A percentile compares a stretch with the other conserved stretches of the same genome.
Conservation (phyloP, 2,113 vertebrate species). For the Coptodon rendalli region DNA sequence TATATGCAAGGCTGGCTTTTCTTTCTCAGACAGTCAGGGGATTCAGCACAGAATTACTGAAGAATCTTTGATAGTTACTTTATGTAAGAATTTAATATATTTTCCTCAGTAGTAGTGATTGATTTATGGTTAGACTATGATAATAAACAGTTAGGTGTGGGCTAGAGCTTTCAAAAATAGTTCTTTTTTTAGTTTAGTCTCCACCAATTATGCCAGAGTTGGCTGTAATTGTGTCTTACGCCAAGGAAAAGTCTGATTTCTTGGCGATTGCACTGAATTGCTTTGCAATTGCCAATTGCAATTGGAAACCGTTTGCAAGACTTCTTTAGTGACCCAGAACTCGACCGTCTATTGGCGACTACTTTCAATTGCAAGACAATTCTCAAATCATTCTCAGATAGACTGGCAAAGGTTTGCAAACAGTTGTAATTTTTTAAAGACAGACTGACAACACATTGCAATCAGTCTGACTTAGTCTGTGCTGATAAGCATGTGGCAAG, state of each 20-base stretch:
- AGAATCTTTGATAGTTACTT: neutral
- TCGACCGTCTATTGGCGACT: fast-evolving
- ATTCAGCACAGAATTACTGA: neutral
- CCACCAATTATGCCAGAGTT: neutral
- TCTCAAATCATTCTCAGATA: neutral
- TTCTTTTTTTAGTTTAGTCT: neutral
- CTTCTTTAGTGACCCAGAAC: neutral
- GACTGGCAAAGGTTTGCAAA: neutral
- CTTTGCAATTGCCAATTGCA: neutral
- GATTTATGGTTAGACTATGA: neutral
- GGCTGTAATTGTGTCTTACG: neutral
- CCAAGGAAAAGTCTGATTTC: neutral
- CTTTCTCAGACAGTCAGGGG: neutral
- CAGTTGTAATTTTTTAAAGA: neutral
- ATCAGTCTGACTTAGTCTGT: neutral
- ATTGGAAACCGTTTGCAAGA: fast-evolving
- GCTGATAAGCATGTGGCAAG: fast-evolving
- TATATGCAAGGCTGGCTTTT: neutral
- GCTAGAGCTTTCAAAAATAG: neutral
- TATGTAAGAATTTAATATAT: neutral
- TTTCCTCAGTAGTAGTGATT: neutral
- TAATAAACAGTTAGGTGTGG: fast-evolving
- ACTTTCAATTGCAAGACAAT: neutral
- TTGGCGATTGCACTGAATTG: neutral
- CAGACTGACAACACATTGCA: neutral